Percentiles rank a stretch among this genome's conserved stretches.
Conservation (phyloP, 1,140 invertebrate genomes). For the Drosophila nasuta region DNA sequence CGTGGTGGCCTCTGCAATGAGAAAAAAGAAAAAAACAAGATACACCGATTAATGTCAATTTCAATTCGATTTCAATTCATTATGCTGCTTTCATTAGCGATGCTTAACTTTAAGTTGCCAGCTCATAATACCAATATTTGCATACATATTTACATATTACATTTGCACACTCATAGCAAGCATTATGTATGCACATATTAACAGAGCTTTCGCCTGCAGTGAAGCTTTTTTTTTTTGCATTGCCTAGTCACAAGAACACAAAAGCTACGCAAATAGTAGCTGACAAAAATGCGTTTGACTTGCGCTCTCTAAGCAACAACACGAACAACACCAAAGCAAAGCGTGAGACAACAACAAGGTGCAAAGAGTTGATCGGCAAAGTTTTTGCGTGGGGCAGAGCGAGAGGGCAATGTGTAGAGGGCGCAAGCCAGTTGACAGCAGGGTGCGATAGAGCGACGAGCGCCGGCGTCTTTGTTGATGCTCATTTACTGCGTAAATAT, state of each 20-base stretch:
- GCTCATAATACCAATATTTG: too few species aligned
- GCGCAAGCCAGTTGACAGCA: constrained; percentile 2
- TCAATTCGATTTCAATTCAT: too few species aligned
- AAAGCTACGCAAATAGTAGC: constrained; percentile 58
- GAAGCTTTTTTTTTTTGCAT: constrained; percentile 33
- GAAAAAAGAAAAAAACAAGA: constrained; percentile 7
- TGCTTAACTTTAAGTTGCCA: too few species aligned
- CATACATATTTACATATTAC: constrained; percentile 6
- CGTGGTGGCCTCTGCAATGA: constrained; percentile 58
- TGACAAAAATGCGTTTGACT: constrained; percentile 61
- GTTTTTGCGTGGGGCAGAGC: constrained; percentile 36
- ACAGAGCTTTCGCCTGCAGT: constrained; percentile 47
- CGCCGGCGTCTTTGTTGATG: constrained; percentile 76
- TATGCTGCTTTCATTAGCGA: too few species aligned
- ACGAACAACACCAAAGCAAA: background rate
- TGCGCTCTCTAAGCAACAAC: constrained; percentile 25
- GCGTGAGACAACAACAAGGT: background rate
- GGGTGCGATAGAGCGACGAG: constrained; percentile 33
- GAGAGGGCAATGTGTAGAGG: constrained; percentile 4
- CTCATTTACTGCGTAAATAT: constrained; percentile 74
- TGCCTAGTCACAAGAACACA: constrained; percentile 28
- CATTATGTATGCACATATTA: background rate
- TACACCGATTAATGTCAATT: constrained; percentile 1
- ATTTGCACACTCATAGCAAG: constrained; percentile 4
- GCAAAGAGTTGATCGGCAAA: constrained; percentile 27